These are phyloP conservation scores for Pagetopsis macropterus DNA, from an alignment of 2,797 vertebrate genomes.

Conservation along the genomic window DNA sequence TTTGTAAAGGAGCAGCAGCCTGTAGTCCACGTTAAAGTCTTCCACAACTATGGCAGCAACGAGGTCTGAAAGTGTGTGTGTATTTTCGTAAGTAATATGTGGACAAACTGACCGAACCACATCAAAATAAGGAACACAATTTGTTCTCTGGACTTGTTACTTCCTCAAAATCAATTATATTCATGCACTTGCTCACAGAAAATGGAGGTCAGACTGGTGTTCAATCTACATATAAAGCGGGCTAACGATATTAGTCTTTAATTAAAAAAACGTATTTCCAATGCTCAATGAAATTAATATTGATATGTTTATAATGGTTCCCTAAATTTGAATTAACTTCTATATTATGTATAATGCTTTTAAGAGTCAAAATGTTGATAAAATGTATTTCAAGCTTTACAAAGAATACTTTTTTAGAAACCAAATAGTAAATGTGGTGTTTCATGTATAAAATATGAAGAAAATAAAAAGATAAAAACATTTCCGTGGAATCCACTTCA, in stretches of 20 bases:
- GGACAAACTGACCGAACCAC: not conserved
- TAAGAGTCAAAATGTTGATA: not conserved
- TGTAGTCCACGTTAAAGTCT: not conserved
- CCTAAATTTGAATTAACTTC: not conserved
- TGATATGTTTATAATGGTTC: not conserved
- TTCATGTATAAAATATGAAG: not conserved
- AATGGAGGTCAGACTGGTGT: not conserved
- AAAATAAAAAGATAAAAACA: not conserved
- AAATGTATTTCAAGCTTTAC: not conserved
- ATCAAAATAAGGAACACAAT: not conserved
- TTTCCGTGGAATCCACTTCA: not conserved
- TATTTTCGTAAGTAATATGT: not conserved
- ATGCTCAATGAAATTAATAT: not conserved
- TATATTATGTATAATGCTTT: not conserved
- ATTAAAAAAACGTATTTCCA: not conserved
- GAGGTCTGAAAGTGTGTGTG: not conserved
- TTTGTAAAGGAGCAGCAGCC: slow-evolving; percentile 12
- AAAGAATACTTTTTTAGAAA: not conserved
- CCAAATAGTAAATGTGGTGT: not conserved
- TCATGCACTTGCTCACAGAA: slow-evolving; percentile 24
- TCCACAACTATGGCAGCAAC: not conserved
- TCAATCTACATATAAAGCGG: not conserved
- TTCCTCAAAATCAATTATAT: not conserved
- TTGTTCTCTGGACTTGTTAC: not conserved
- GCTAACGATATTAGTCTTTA: not conserved